phyloP scores from a whole-genome alignment of 1,140 invertebrate species.

The Oreohelix idahoensis region DNA sequence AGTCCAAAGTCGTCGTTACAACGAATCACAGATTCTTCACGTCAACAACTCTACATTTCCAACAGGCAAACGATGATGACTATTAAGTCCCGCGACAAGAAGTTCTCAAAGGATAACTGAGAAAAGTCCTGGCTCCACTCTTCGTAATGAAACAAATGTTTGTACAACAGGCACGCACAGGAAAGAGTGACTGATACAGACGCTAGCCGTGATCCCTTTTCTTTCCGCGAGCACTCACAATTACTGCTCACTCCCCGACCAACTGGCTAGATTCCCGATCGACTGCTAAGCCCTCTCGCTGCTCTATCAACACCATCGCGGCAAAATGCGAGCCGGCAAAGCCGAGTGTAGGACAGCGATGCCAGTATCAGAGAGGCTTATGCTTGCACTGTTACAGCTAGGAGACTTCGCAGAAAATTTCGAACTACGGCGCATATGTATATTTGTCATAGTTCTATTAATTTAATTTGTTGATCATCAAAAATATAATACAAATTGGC shows the following conservation, averaged over 20 bases:
- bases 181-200: neutral
- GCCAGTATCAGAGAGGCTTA: neutral
- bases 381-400: too few species aligned
- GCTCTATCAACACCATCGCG: constrained; percentile 1
- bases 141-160: neutral
- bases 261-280: neutral
- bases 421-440: too few species aligned
- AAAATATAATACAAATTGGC: too few species aligned
- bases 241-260: neutral
- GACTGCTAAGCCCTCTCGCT: neutral
- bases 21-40: neutral
- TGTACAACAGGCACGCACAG: neutral
- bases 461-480: too few species aligned
- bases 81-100: too few species aligned
- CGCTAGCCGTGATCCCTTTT: neutral
- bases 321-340: neutral
- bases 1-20: neutral
- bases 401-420: too few species aligned
- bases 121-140: neutral
- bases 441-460: too few species aligned
- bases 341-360: neutral
- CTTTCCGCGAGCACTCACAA: neutral
- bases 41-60: neutral
- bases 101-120: neutral
- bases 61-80: neutral